Conservation (phyloP, 2,888 invertebrate species). For the Emesis russula region DNA sequence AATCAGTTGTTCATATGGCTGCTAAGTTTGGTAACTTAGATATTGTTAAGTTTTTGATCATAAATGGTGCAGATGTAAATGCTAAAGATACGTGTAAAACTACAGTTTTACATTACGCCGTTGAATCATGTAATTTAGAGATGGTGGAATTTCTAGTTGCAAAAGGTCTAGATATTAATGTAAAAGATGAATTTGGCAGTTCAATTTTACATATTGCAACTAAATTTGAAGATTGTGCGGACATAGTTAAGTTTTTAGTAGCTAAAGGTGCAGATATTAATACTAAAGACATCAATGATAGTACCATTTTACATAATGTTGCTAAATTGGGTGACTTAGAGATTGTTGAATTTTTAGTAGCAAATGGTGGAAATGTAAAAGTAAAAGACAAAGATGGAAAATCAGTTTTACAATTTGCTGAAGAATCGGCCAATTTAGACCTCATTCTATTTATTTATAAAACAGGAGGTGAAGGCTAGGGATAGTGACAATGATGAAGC, state of each 20-base stretch:
- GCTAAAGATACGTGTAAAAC: constrained; percentile 79
- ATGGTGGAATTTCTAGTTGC: background rate
- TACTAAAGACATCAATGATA: background rate
- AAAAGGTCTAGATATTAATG: constrained; percentile 2
- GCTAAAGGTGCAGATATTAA: constrained; percentile 29
- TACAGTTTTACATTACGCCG: constrained; percentile 34
- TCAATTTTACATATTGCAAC: constrained; percentile 39
- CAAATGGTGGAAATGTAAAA: constrained; percentile 26
- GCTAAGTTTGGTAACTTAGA: constrained; percentile 3
- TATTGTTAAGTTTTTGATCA: background rate
- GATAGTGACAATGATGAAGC: background rate
- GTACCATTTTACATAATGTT: constrained; percentile 22
- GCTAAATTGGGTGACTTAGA: constrained; percentile 28
- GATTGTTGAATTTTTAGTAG: constrained; percentile 30
- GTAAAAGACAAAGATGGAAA: constrained; percentile 36
- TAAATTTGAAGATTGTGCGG: background rate
- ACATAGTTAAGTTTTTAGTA: background rate
- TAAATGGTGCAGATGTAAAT: background rate
- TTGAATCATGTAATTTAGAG: constrained; percentile 10
- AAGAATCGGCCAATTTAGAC: constrained; percentile 14
- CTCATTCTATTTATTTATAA: background rate
- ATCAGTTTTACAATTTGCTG: constrained; percentile 1
- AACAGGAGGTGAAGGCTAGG: background rate
- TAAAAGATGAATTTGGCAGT: constrained; percentile 29
- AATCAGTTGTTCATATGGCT: background rate